phyloP scores from a whole-genome alignment of 2,888 invertebrate species.

The Spilarctia lutea region DNA sequence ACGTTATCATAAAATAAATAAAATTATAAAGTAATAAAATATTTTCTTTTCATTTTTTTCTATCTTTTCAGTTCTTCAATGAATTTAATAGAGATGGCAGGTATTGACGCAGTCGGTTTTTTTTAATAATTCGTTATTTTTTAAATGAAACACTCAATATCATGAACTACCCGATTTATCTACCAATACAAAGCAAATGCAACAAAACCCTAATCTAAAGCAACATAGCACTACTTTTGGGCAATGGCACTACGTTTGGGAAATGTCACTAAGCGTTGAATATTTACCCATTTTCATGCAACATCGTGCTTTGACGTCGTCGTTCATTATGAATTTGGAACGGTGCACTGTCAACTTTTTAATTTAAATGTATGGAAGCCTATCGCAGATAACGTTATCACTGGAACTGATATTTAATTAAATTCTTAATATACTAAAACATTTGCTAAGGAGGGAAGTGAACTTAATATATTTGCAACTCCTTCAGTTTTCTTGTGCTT shows the following conservation, averaged over 20 bases:
- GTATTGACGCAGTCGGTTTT: too few species aligned
- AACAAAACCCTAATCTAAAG: slow-evolving; percentile 8
- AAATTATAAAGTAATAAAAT: too few species aligned
- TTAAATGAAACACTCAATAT: too few species aligned
- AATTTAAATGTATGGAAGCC: slow-evolving; percentile 57
- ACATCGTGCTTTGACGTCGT: slow-evolving; percentile 50
- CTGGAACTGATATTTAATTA: slow-evolving; percentile 4
- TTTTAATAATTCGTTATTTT: too few species aligned
- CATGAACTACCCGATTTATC: background rate
- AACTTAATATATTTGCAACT: too few species aligned
- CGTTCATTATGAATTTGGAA: slow-evolving; percentile 58
- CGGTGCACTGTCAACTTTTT: slow-evolving; percentile 51
- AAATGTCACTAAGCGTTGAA: slow-evolving; percentile 45
- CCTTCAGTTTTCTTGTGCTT: too few species aligned
- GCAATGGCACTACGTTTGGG: background rate
- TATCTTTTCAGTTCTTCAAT: too few species aligned
- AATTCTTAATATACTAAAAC: background rate
- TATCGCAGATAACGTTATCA: background rate
- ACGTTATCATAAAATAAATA: too few species aligned
- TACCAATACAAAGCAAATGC: background rate
- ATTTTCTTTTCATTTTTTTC: too few species aligned
- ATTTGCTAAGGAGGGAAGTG: too few species aligned
- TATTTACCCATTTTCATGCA: slow-evolving; percentile 54
- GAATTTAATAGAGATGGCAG: too few species aligned
- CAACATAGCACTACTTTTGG: slow-evolving; percentile 12